These are phyloP conservation scores for Miniopterus natalensis DNA, from an alignment of 2,113 vertebrate genomes.

Conservation along the genomic window DNA sequence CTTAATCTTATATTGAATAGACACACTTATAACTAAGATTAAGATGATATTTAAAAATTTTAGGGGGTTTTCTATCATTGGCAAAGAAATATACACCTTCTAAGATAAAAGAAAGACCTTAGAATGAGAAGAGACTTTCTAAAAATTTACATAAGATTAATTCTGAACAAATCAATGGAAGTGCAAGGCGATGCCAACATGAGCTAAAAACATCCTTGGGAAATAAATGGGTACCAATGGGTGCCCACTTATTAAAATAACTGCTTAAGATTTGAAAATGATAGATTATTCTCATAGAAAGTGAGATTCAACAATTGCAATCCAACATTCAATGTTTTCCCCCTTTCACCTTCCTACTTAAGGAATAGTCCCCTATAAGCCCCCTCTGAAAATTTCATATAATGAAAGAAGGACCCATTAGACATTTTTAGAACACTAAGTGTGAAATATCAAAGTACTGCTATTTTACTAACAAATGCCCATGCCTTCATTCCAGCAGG, in stretches of 20 bases:
- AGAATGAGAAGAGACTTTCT: background rate
- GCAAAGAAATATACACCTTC: background rate
- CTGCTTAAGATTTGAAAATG: background rate
- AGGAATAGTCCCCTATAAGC: background rate
- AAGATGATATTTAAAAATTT: background rate
- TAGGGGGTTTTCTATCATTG: background rate
- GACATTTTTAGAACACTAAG: slow-evolving; percentile 32
- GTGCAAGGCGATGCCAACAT: background rate
- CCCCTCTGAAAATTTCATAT: background rate
- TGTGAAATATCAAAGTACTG: slow-evolving; percentile 36
- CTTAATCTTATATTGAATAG: background rate
- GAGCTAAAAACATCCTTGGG: background rate
- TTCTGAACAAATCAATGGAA: background rate
- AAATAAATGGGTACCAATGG: background rate
- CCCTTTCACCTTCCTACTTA: background rate
- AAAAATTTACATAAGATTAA: background rate
- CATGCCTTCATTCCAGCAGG: background rate
- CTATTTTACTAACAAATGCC: background rate
- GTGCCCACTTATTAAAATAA: slow-evolving; percentile 31
- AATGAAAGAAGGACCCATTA: background rate
- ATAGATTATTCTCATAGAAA: slow-evolving; percentile 5
- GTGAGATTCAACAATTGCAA: background rate
- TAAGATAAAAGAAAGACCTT: background rate
- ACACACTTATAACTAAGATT: background rate
- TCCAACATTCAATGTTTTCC: background rate